Evolutionary conservation across 2,888 invertebrate species (phyloP).

Genomic region (Apamea sordens): DNA sequence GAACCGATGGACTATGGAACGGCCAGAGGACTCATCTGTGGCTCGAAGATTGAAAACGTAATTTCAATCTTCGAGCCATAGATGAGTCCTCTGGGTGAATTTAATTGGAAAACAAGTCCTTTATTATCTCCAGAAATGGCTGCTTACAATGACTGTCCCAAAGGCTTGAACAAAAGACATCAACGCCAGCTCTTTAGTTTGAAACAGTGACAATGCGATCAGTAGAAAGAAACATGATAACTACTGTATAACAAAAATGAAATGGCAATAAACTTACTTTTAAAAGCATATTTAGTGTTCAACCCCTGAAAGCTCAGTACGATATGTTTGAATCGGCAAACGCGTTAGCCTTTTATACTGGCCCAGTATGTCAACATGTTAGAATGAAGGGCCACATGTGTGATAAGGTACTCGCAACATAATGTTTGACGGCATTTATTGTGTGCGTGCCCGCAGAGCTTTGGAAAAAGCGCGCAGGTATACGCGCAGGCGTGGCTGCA

Average conservation of each 20-base stretch:
- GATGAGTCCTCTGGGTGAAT: neutral
- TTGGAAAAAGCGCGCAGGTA: constrained; percentile 59
- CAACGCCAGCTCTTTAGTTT: neutral
- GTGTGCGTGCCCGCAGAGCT: constrained; percentile 63
- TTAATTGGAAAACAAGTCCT: neutral
- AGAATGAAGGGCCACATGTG: constrained; percentile 75
- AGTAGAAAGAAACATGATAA: too few species aligned
- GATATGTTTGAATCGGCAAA: constrained; percentile 74
- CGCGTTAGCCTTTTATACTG: constrained; percentile 82
- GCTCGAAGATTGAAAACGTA: too few species aligned
- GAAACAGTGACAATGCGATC: neutral
- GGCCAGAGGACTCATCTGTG: too few species aligned
- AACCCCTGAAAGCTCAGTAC: constrained; percentile 75
- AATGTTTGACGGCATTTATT: constrained; percentile 73
- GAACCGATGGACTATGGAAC: neutral
- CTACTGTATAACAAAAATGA: neutral
- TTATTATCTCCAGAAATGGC: neutral
- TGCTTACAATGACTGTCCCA: neutral
- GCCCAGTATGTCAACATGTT: constrained; percentile 71
- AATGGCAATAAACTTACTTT: constrained; percentile 79
- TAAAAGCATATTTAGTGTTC: constrained; percentile 80
- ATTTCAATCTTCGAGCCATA: neutral
- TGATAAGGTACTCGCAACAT: constrained; percentile 74
- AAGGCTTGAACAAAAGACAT: constrained; percentile 8
- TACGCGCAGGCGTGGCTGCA: constrained; percentile 62